A percentile compares a stretch with the other conserved stretches of the same genome.
phyloP scores from a whole-genome alignment of 1,140 invertebrate genomes.

The Papilio machaon region DNA sequence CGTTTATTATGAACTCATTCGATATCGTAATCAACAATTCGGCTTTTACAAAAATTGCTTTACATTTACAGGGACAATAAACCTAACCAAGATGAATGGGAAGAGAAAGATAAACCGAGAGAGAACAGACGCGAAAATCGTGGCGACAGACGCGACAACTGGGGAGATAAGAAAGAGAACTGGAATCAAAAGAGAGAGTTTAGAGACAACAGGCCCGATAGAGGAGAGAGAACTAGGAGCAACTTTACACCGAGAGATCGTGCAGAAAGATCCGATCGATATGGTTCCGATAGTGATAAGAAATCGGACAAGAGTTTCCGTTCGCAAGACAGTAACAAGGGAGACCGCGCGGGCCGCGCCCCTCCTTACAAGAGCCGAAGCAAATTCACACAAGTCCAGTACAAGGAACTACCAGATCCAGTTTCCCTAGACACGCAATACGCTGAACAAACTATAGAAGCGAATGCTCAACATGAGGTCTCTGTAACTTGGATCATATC shows the following conservation, averaged over 20 bases:
- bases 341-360: conserved; percentile 53
- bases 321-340: conserved; percentile 55
- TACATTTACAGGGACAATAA: conserved; percentile 64
- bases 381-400: conserved; percentile 66
- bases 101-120: conserved; percentile 44
- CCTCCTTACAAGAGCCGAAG: conserved; percentile 59
- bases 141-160: conserved; percentile 51
- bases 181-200: conserved; percentile 63
- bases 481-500: conserved; percentile 76
- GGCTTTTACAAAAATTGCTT: conserved; percentile 25
- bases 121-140: conserved; percentile 37
- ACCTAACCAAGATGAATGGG: conserved; percentile 57
- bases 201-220: conserved; percentile 45
- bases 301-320: conserved; percentile 63
- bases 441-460: conserved; percentile 59
- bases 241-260: conserved; percentile 70
- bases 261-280: conserved; percentile 55
- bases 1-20: conserved; percentile 18
- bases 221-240: conserved; percentile 52
- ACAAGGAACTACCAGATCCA: conserved; percentile 63
- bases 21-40: conserved; percentile 12
- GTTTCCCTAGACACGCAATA: conserved; percentile 57
- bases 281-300: conserved; percentile 61
- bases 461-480: conserved; percentile 70
- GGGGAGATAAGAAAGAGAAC: conserved; percentile 67